Evolutionary conservation across 2,113 vertebrate genomes (phyloP).

Genomic region (Proterorhinus semilunaris): DNA sequence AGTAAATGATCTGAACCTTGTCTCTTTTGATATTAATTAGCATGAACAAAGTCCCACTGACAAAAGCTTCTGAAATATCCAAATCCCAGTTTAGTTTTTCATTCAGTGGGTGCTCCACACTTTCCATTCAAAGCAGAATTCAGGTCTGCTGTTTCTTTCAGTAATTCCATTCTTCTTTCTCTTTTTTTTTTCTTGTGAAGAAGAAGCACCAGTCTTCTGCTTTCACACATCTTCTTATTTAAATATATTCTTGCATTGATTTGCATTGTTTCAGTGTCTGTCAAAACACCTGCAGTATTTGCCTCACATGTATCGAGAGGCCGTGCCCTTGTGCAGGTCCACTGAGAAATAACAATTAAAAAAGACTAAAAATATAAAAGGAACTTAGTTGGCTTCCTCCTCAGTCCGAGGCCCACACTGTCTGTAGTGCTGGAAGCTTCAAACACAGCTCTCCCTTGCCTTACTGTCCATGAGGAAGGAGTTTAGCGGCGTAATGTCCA

Average conservation of each 20-base stretch:
- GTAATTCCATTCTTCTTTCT: conserved; percentile 32
- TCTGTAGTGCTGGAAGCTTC: conserved; percentile 54
- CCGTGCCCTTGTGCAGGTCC: conserved; percentile 58
- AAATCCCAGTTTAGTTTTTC: conserved; percentile 18
- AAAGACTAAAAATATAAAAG: conserved; percentile 61
- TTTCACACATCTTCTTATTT: conserved; percentile 68
- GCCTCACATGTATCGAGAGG: conserved; percentile 43
- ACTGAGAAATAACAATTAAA: conserved; percentile 68
- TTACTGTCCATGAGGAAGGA: conserved; percentile 87
- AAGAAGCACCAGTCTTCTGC: conserved; percentile 67
- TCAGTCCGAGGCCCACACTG: conserved; percentile 42
- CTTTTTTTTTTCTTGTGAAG: conserved; percentile 40
- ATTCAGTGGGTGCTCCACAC: conserved; percentile 18
- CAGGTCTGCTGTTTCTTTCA: conserved; percentile 43
- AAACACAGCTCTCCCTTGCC: conserved; percentile 92
- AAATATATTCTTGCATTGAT: conserved; percentile 89
- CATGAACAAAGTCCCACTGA: conserved; percentile 21
- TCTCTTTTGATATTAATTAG: conserved; percentile 27
- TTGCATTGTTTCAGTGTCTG: conserved; percentile 93
- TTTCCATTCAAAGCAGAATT: conserved; percentile 38
- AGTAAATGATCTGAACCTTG: conserved; percentile 62
- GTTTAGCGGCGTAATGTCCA: conserved; percentile 86
- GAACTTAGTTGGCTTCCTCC: conserved; percentile 32
- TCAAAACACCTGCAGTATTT: conserved; percentile 65
- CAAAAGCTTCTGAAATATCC: conserved; percentile 34